phyloP scores from a whole-genome alignment of 1,140 invertebrate genomes.

The Palaemon carinicauda region DNA sequence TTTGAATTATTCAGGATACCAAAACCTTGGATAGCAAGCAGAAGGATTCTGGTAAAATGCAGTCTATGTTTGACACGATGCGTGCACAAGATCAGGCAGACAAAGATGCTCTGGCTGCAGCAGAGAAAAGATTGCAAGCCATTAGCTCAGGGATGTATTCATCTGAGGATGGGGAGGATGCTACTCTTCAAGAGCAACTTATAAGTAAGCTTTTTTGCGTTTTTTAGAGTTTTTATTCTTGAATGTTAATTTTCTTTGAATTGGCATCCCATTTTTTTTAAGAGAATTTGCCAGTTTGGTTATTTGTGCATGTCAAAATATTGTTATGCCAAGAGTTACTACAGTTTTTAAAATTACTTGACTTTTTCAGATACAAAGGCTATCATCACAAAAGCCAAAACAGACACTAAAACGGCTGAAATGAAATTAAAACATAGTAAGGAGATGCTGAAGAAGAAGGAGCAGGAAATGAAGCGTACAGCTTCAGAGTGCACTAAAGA shows the following conservation, averaged over 20 bases:
- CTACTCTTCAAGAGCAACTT: constrained; percentile 89
- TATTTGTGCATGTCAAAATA: neutral
- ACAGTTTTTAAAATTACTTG: neutral
- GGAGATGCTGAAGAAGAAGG: constrained; percentile 74
- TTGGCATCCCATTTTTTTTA: neutral
- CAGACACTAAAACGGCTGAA: constrained; percentile 79
- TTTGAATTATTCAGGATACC: constrained; percentile 69
- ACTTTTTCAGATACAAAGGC: constrained; percentile 74
- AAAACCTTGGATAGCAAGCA: constrained; percentile 73
- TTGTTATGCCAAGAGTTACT: neutral
- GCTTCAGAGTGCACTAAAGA: constrained; percentile 79
- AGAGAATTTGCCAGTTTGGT: no score
- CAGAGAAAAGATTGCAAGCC: constrained; percentile 83
- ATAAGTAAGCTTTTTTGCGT: constrained; percentile 71
- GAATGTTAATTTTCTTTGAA: neutral
- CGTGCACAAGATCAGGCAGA: constrained; percentile 75
- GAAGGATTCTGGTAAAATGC: constrained; percentile 74
- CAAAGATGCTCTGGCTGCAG: constrained; percentile 74
- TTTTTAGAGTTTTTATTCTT: no score
- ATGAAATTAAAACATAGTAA: constrained; percentile 80
- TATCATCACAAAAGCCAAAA: constrained; percentile 78
- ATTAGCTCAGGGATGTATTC: constrained; percentile 82
- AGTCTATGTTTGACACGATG: constrained; percentile 76
- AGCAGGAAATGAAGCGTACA: constrained; percentile 75
- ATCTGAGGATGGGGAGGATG: constrained; percentile 80